These are phyloP conservation scores for Paramormyrops hopkinsi DNA, from an alignment of 2,797 vertebrate species.

Conservation along the genomic window DNA sequence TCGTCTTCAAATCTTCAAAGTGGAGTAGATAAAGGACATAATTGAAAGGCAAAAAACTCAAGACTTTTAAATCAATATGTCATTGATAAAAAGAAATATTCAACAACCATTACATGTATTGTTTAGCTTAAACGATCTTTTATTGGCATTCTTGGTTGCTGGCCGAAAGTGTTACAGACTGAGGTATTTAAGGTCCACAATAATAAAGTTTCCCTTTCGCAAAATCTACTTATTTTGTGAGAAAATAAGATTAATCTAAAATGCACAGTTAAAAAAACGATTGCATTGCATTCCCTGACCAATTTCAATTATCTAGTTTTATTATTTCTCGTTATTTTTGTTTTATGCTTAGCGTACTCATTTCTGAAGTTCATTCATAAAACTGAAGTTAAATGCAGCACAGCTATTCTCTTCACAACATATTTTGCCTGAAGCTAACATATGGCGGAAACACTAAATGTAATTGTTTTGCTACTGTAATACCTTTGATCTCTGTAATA, in stretches of 20 bases:
- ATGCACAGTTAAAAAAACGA: neutral
- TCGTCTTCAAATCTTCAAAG: conserved; percentile 50
- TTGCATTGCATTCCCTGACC: neutral
- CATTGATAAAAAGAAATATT: conserved; percentile 52
- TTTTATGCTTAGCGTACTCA: neutral
- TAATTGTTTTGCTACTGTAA: conserved; percentile 65
- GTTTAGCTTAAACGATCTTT: conserved; percentile 56
- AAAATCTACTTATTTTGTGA: neutral
- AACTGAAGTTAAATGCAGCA: neutral
- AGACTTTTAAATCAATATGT: conserved; percentile 46
- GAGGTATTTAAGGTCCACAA: conserved; percentile 19
- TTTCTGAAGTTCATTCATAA: neutral
- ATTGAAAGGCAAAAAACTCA: conserved; percentile 39
- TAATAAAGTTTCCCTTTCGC: neutral
- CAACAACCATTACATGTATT: conserved; percentile 53
- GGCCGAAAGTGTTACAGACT: conserved; percentile 20
- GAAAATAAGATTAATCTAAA: neutral
- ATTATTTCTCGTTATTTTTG: neutral
- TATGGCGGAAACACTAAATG: conserved; percentile 44
- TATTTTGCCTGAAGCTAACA: conserved; percentile 46
- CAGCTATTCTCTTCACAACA: neutral
- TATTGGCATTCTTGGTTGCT: conserved; percentile 42
- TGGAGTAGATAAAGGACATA: conserved; percentile 47
- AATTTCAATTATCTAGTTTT: neutral
- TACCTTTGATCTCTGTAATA: conserved; percentile 55